These are phyloP conservation scores for Protonemura montana DNA, from an alignment of 2,888 invertebrate genomes.

Conservation along the genomic window DNA sequence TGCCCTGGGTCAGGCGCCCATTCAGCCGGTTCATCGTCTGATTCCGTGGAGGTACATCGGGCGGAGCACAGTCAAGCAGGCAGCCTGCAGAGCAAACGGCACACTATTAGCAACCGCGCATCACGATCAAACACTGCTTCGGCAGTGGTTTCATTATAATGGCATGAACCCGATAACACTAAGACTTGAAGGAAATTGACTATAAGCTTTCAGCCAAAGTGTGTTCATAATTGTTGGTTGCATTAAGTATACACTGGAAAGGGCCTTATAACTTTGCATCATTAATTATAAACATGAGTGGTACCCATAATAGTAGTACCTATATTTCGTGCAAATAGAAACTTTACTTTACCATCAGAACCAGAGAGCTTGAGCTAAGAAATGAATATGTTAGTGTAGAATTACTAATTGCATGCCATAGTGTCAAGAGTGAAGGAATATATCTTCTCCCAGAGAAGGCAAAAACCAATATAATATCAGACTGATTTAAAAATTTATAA, in stretches of 20 bases:
- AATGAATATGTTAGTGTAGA: neutral
- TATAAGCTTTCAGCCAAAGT: neutral
- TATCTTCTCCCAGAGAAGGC: neutral
- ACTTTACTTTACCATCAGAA: neutral
- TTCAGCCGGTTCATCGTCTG: slow-evolving; percentile 91
- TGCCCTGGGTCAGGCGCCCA: slow-evolving; percentile 74
- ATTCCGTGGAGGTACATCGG: slow-evolving; percentile 90
- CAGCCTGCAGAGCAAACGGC: slow-evolving; percentile 71
- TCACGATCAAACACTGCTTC: no score
- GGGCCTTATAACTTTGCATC: neutral
- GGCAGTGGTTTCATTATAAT: neutral
- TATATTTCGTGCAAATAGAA: neutral
- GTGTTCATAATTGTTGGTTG: neutral
- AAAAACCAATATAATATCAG: neutral
- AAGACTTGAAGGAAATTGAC: neutral
- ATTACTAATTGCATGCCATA: neutral
- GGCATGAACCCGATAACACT: neutral
- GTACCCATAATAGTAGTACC: neutral
- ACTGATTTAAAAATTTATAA: neutral
- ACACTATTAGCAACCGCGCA: neutral
- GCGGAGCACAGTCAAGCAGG: slow-evolving; percentile 84
- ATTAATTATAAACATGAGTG: neutral
- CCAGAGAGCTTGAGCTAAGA: neutral
- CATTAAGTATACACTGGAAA: neutral
- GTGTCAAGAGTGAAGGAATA: neutral